Conservation (phyloP, 2,797 vertebrate species). For the Kryptolebias ocellatus region DNA sequence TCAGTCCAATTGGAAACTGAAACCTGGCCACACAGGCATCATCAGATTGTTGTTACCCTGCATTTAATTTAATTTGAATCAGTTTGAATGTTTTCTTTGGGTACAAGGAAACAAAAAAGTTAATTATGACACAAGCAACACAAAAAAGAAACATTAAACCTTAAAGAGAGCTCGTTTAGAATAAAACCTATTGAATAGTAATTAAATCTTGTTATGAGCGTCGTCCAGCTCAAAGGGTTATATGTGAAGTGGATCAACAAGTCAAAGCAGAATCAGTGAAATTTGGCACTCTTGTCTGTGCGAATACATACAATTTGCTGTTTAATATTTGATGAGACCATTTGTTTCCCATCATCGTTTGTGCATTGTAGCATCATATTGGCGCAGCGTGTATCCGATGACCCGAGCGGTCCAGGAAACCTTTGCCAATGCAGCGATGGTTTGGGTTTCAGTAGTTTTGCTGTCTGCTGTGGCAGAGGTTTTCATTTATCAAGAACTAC, state of each 20-base stretch:
- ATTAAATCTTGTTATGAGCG: slow-evolving; percentile 18
- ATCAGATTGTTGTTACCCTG: slow-evolving; percentile 17
- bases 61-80: slow-evolving; percentile 29
- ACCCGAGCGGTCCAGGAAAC: slow-evolving; percentile 40
- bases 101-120: too few relatives aligned
- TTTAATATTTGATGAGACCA: slow-evolving; percentile 73
- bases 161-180: not conserved
- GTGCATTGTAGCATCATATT: slow-evolving; percentile 49
- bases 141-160: not conserved
- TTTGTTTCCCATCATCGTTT: slow-evolving; percentile 64
- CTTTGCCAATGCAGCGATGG: slow-evolving; percentile 21
- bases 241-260: slow-evolving; percentile 9
- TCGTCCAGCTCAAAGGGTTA: not conserved
- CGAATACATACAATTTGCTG: slow-evolving; percentile 21
- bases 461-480: slow-evolving; percentile 5
- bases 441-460: slow-evolving; percentile 38
- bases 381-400: slow-evolving; percentile 45
- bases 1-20: slow-evolving; percentile 28
- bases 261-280: slow-evolving; percentile 38
- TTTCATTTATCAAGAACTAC: not conserved
- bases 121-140: not conserved
- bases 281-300: slow-evolving; percentile 33
- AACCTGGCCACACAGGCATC: slow-evolving; percentile 18
- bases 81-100: slow-evolving; percentile 14
- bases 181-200: slow-evolving; percentile 21